Base-by-base conservation (phyloP, 2,797 vertebrate species). In the Xerus rutilus region DNA sequence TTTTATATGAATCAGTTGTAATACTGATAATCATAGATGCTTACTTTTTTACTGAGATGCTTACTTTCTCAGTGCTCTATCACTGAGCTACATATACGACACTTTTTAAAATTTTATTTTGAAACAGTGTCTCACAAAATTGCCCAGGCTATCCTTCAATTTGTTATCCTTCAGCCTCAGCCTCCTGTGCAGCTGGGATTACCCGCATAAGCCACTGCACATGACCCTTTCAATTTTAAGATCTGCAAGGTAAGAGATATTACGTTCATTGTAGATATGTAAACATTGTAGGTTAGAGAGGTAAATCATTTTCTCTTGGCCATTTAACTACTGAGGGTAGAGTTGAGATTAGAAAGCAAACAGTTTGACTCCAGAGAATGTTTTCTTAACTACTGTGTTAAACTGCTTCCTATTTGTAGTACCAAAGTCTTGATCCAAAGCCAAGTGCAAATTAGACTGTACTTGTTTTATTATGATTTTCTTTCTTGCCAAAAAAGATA, bases 371-470 rank as follows among this genome's bases (percentile, higher is more conserved):
- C 6, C 52, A 91, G 21, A 88, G 39, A 91, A 91, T 73, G 25
- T 67, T 67, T 52, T 81, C 59, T 79, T 86, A 79, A 85, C 73
- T 70, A 74, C 59, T 81, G 15, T 39, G 43, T 67, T 35, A 74
- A 88, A 88, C 14, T 69, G 52, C 20, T 93, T 79, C 43, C 39
- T 84, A 78, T 79, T 79, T 87, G 79, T 67, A 28, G 23, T 69
- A 49, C 32, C 30, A 79, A 91, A 39, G 52, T 84, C n/a, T 91
- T 93, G 72, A 84, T 79, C 23, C 10, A 87, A 86, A 84, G 57
- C 39, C 77, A 91, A 91, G n/a, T 76, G 49, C 18, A 96, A 91
- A 84, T 84, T 67, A 91, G 47, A 78, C 39, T 74, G 21, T 72
- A 78, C 39, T 84, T 95, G 49, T 67, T 88, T 93, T 83, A 84